Evolutionary conservation across 2,113 vertebrate genomes (phyloP).

Genomic region (Sitta europaea): DNA sequence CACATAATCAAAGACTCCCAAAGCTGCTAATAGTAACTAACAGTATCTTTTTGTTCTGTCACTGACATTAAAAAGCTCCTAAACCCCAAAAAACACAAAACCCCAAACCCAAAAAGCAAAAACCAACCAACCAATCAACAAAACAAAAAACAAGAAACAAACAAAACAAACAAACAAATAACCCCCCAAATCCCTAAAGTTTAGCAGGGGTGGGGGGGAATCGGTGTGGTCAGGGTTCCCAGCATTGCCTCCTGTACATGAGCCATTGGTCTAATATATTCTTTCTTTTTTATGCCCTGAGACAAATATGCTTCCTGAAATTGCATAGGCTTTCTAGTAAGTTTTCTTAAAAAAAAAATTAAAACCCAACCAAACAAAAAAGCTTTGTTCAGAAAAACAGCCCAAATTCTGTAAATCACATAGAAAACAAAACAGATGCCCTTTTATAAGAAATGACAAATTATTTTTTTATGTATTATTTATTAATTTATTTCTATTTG

Average conservation of each 20-base stretch:
- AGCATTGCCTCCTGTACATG: not conserved
- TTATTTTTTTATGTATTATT: not conserved
- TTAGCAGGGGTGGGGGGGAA: fast-evolving
- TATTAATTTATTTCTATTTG: not conserved
- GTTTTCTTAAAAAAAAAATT: not conserved
- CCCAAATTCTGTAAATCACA: not conserved
- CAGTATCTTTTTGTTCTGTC: not conserved
- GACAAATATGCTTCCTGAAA: not conserved
- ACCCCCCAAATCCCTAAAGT: not conserved
- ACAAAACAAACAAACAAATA: not conserved
- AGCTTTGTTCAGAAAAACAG: not conserved
- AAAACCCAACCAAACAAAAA: not conserved
- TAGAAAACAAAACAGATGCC: not conserved
- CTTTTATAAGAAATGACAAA: not conserved
- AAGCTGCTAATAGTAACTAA: not conserved
- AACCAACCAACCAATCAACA: not conserved
- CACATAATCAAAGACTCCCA: not conserved
- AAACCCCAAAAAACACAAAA: not conserved
- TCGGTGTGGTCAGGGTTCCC: not conserved
- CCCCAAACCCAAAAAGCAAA: not conserved
- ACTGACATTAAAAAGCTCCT: not conserved
- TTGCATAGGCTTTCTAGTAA: not conserved
- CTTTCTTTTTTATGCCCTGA: not conserved
- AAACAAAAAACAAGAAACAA: not conserved
- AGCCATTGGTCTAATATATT: not conserved